Percentiles rank a stretch among this genome's conserved stretches.
Evolutionary conservation across 2,888 invertebrate genomes (phyloP).

Genomic region (Clivina fossor): DNA sequence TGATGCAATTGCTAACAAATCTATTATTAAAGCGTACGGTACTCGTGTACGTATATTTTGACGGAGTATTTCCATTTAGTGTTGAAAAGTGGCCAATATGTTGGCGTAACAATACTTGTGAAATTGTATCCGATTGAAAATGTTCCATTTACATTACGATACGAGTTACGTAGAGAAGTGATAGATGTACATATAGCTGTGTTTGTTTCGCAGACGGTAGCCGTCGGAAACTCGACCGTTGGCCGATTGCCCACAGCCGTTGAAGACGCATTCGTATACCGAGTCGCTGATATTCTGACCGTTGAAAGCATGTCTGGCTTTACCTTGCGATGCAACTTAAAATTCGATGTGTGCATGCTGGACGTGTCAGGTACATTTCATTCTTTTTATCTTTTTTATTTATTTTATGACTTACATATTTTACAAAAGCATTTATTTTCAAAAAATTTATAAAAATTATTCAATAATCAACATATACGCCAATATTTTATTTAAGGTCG

Average conservation of each 20-base stretch:
- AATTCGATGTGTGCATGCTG: slow-evolving; percentile 66
- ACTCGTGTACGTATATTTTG: too few relatives aligned
- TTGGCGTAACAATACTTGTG: slow-evolving; percentile 9
- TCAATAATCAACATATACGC: too few relatives aligned
- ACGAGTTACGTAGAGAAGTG: background rate
- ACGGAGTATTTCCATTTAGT: slow-evolving; percentile 18
- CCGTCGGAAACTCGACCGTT: slow-evolving; percentile 47
- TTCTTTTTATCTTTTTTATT: too few relatives aligned
- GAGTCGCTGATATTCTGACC: slow-evolving; percentile 61
- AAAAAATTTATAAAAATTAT: too few relatives aligned
- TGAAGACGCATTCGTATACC: slow-evolving; percentile 61
- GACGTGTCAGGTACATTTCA: slow-evolving; percentile 62
- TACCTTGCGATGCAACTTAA: slow-evolving; percentile 64
- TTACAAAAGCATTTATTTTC: too few relatives aligned
- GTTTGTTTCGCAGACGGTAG: slow-evolving; percentile 51
- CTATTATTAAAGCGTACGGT: too few relatives aligned
- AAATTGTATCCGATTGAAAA: slow-evolving; percentile 24
- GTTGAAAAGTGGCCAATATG: slow-evolving; percentile 16
- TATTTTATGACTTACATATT: too few relatives aligned
- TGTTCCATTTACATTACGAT: slow-evolving; percentile 23
- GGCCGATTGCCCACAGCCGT: slow-evolving; percentile 61
- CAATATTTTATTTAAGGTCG: too few relatives aligned
- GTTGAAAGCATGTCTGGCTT: slow-evolving; percentile 62
- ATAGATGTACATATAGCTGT: too few relatives aligned
- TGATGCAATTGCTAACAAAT: too few relatives aligned